Evolutionary conservation across 2,113 vertebrate species (phyloP), one percentile per base, ranked within the genome.

Genomic region (Oryctolagus cuniculus): DNA sequence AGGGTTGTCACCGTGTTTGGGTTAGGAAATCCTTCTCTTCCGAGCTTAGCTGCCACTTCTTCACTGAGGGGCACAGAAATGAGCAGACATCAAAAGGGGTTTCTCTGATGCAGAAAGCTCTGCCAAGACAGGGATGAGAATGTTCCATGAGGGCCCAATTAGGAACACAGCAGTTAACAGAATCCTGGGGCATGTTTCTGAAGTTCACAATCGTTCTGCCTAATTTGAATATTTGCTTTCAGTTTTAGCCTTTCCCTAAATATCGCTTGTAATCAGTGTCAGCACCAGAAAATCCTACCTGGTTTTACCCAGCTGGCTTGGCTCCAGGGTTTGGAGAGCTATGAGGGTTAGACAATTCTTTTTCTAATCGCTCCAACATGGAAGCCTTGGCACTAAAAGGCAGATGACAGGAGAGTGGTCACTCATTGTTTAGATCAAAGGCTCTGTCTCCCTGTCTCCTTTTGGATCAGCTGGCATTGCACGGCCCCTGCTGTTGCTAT

Each of bases 191-290:
- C 53, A 31, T 29, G 2, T 73, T 94, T 96, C 85, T n/a, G 75
- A 38, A 83, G 75, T 80, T 93, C 63, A 38, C 3, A 53, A 61
- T 78, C 87, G 78, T 90, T 85, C 77, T 80, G 51, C 55, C 38
- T 90, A 53, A 75, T 87, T 51, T 81, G 83, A 89, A 77, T 86
- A 84, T 80, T 83, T 93, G 27, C 34, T 91, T 96, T 94, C 73
- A 81, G 24, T 87, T 70, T 69, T 80, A 79, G 8, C 29, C 38
- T 90, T 83, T 86, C 61, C 55, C 22, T 84, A 93, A 95, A 83
- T 77, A 78, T 63, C 53, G 44, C 51, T 86, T 95, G 31, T 53
- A 34, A 67, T 89, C 72, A 53, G 2, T n/a, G 6, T 94, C 3
- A 51, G 63, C 51, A 78, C 77, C 75, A 91, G 90, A 79, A 90